Percentiles rank a stretch among this genome's conserved stretches.
phyloP scores from a whole-genome alignment of 2,797 vertebrate genomes.

The Carapus acus region DNA sequence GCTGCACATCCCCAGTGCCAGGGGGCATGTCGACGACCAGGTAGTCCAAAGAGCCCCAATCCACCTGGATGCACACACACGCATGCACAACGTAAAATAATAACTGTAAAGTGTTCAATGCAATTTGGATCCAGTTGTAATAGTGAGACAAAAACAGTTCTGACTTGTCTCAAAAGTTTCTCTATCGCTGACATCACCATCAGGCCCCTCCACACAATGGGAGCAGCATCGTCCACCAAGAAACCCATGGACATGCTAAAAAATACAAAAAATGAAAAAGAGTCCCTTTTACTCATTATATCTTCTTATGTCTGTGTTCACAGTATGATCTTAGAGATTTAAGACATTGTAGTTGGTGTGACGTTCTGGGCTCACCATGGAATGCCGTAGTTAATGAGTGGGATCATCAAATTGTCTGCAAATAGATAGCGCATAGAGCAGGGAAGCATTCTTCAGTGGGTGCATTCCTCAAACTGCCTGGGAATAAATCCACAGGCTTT shows the following conservation, averaged over 20 bases:
- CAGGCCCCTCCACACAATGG: constrained; percentile 90
- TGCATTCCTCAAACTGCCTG: too few species aligned
- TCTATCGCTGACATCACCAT: constrained; percentile 98
- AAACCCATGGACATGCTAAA: constrained; percentile 98
- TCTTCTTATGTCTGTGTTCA: too few species aligned
- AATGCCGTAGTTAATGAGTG: constrained; percentile 90
- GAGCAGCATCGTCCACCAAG: constrained; percentile 85
- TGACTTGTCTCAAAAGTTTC: constrained; percentile 87
- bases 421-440: constrained; percentile 12
- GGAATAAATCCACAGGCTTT: background rate
- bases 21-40: constrained; percentile 96
- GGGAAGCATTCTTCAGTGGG: background rate
- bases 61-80: constrained; percentile 75
- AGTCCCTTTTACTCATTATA: too few species aligned
- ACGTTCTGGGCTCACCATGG: constrained; percentile 77
- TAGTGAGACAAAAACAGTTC: background rate
- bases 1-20: constrained; percentile 93
- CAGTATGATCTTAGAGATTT: too few species aligned
- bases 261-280: background rate
- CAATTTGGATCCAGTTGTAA: too few species aligned
- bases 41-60: constrained; percentile 91
- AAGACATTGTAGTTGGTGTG: too few species aligned
- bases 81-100: constrained; percentile 18
- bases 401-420: constrained; percentile 90
- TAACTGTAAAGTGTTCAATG: too few species aligned